Evolutionary conservation across 2,797 vertebrate genomes (phyloP).

Genomic region (Syngnathus rostellatus): DNA sequence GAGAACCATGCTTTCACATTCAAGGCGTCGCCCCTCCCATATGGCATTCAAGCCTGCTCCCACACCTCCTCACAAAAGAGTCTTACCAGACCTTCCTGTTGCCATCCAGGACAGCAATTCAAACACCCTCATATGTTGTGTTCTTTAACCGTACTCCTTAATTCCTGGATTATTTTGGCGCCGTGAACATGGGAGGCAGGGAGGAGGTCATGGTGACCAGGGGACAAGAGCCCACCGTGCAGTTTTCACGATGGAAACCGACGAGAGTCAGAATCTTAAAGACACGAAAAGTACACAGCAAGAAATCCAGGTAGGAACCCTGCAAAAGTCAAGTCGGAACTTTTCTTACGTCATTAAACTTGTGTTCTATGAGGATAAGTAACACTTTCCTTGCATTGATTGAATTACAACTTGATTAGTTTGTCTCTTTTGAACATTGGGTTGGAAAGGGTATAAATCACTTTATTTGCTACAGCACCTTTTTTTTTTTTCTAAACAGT

Average conservation of each 20-base stretch:
- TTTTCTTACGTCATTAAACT: not conserved
- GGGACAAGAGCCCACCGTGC: constrained; percentile 29
- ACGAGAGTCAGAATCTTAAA: constrained; percentile 13
- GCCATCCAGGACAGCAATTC: constrained; percentile 12
- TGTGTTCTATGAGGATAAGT: not conserved
- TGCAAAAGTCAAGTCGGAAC: too few species aligned
- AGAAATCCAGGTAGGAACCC: constrained; percentile 47
- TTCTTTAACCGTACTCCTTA: constrained; percentile 23
- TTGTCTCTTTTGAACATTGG: not conserved
- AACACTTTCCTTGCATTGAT: not conserved
- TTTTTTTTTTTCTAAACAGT: not conserved
- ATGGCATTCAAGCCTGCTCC: constrained; percentile 8
- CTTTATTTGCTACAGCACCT: not conserved
- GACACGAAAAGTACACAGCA: constrained; percentile 8
- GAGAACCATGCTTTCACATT: constrained; percentile 32
- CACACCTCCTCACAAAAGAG: constrained; percentile 21
- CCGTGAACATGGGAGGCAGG: constrained; percentile 54
- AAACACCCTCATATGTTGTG: constrained; percentile 11
- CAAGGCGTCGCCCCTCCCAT: constrained; percentile 32
- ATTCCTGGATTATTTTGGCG: constrained; percentile 32
- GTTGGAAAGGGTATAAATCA: not conserved
- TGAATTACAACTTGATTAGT: not conserved
- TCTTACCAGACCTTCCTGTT: constrained; percentile 4
- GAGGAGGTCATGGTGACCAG: constrained; percentile 42
- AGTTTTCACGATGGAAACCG: constrained; percentile 24